Base-by-base conservation (phyloP, 2,797 vertebrate genomes). In the Enteromius unitaeniatus region DNA sequence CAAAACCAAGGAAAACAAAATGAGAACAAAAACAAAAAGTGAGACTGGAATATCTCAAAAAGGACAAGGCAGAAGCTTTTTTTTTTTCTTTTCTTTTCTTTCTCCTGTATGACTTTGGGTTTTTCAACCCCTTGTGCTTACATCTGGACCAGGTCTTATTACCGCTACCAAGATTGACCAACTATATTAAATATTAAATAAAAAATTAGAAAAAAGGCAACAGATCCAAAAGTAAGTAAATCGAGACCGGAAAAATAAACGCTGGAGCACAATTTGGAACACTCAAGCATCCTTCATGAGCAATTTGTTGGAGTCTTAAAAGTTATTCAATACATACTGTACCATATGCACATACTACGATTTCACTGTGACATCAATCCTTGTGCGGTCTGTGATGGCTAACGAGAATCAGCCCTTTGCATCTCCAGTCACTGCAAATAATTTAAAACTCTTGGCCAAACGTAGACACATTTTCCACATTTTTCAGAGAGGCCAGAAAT, bases 401-500 rank as follows among this genome's bases (percentile, higher is more conserved):
- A 78, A 51, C 19, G 78, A 81, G 34, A 84, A 67, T 70, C 69
- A 70, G 70, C 28, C n/a, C 5, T 42, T 15, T 81, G 77, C 26
- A 83, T 81, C 74, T 49, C 77, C 21, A 47, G 74, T 58, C 74
- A 10, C 21, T 58, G 51, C 34, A 40, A 76, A 76, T 53, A 42
- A 62, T 77, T 31, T 78, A 47, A 85, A 51, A 37, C 19, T 58
- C 40, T 28, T 68, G 37, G 42, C 62, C 72, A 70, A 67, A 68
- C 4, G 17, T 51, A 76, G 78, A 72, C 31, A 51, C 15, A 47
- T 51, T 19, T 58, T 55, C 49, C 37, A 51, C 77, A 37, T 84
- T 42, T 78, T 86, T 88, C 75, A 84, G 82, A 80, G 84, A 82
- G 87, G n/a, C 86, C 78, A 87, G n/a, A 84, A 76, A 70, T 81